Evolutionary conservation across 2,888 invertebrate genomes (phyloP).

Genomic region (Drosophila longiperda): DNA sequence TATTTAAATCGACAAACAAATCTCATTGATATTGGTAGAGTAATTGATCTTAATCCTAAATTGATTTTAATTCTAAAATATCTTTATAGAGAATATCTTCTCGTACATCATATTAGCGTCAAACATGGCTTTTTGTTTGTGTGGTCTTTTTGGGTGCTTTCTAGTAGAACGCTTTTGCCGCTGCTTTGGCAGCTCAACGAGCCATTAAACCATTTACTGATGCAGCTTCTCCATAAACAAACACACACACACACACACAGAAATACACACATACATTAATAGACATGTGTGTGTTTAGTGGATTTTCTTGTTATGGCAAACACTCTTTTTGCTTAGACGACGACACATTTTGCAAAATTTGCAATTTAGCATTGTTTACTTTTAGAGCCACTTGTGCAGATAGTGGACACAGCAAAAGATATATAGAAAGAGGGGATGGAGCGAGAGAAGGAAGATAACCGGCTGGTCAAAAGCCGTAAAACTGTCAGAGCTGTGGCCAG

Average conservation of each 20-base stretch:
- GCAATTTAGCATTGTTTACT: conserved; percentile 73
- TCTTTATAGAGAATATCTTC: conserved; percentile 8
- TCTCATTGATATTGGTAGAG: neutral
- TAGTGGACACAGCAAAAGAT: conserved; percentile 3
- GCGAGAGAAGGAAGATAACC: conserved; percentile 28
- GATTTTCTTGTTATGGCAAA: conserved; percentile 39
- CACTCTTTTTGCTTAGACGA: conserved; percentile 8
- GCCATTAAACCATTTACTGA: conserved; percentile 75
- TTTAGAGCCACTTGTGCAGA: conserved; percentile 39
- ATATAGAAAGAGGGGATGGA: neutral
- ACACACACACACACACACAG: conserved; percentile 8
- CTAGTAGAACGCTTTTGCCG: conserved; percentile 60
- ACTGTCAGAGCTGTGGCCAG: conserved; percentile 56
- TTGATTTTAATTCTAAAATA: neutral
- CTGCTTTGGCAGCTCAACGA: conserved; percentile 66
- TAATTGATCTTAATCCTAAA: no score
- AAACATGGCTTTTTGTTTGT: conserved; percentile 1
- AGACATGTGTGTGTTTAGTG: conserved; percentile 8
- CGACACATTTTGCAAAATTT: conserved; percentile 63
- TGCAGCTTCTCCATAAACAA: conserved; percentile 53
- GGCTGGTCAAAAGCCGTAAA: conserved; percentile 59
- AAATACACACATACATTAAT: conserved; percentile 3
- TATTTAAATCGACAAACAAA: neutral
- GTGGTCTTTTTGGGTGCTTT: conserved; percentile 33
- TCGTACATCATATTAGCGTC: neutral